Evolutionary conservation across 2,888 invertebrate species (phyloP).

Genomic region (Augochlorella aurata): DNA sequence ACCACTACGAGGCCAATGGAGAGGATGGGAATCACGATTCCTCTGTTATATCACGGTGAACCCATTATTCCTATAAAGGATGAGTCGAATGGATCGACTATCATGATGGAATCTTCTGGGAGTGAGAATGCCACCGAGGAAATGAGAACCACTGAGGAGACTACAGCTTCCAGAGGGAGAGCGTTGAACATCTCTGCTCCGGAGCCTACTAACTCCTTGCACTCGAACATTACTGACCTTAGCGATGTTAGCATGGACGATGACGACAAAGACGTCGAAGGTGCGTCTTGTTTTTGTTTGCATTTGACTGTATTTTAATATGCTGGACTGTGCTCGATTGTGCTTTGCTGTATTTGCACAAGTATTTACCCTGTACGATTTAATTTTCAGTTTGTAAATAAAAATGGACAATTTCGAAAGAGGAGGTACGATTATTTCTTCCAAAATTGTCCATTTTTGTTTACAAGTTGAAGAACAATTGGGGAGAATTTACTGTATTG

Average conservation of each 20-base stretch:
- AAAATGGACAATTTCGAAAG: too few relatives aligned
- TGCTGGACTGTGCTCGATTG: neutral
- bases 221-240: slow-evolving; percentile 84
- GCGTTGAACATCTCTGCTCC: slow-evolving; percentile 77
- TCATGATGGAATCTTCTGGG: neutral
- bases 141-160: slow-evolving; percentile 43
- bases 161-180: slow-evolving; percentile 68
- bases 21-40: slow-evolving; percentile 40
- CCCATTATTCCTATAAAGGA: slow-evolving; percentile 42
- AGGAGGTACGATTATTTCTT: too few relatives aligned
- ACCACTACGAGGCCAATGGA: slow-evolving; percentile 28
- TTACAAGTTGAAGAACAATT: too few relatives aligned
- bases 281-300: slow-evolving; percentile 52
- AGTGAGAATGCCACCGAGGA: slow-evolving; percentile 20
- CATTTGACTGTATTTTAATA: too few relatives aligned
- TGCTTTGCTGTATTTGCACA: neutral
- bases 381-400: too few relatives aligned
- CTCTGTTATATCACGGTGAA: slow-evolving; percentile 67
- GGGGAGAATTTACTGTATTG: too few relatives aligned
- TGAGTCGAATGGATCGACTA: neutral
- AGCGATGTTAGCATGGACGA: slow-evolving; percentile 91
- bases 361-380: neutral
- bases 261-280: slow-evolving; percentile 82
- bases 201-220: slow-evolving; percentile 77
- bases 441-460: too few relatives aligned